Evolutionary conservation across 2,797 vertebrate species (phyloP), one percentile per base, ranked within the genome.

Genomic region (Macropus fuliginosus): DNA sequence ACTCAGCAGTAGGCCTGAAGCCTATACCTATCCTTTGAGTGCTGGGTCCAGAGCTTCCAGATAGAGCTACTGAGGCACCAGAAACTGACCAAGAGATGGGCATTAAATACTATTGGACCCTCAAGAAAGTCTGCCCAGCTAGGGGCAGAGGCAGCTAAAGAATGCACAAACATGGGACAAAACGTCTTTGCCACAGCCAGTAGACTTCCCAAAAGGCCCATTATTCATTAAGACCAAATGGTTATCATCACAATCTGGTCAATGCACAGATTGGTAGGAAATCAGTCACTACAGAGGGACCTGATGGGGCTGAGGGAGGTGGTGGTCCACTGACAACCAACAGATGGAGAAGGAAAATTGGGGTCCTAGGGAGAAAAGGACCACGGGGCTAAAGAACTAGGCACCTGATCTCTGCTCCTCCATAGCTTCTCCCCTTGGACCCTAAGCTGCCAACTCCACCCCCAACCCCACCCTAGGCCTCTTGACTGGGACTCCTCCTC

Each of bases 401-500:
- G 29, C 57, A 6, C 57, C 92, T 62, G 40, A 93, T 31, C 9
- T 31, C 50, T 34, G 18, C 0, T 74, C 31, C 46, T 24, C 16
- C 3, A 31, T 16, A 6, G 46, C 40, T 16, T 6, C 40, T 31
- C 55, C 31, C 91, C 4, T 40, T 31, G 1, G 34, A 3, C 0
- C 54, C 91, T 59, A 59, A 59, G 28, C 57, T 59, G 57, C 62
- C 98, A 99, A 14, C 0, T n/a, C 92, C 16, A 62, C 14, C 62
- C 90, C 94, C n/a, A 28, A 21, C 55, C 52, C n/a, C 31, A 6
- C 57, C 55, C 90, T 0, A 0, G 90, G 59, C 52, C 91, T 54
- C 57, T 1, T 5, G 12, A 12, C 4, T 0, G 6, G 9, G 9
- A 81, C n/a, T 81, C 34, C 97, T 93, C 98, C 97, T 93, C 98